phyloP scores from a whole-genome alignment of 2,797 vertebrate genomes.

The Dryobates pubescens region DNA sequence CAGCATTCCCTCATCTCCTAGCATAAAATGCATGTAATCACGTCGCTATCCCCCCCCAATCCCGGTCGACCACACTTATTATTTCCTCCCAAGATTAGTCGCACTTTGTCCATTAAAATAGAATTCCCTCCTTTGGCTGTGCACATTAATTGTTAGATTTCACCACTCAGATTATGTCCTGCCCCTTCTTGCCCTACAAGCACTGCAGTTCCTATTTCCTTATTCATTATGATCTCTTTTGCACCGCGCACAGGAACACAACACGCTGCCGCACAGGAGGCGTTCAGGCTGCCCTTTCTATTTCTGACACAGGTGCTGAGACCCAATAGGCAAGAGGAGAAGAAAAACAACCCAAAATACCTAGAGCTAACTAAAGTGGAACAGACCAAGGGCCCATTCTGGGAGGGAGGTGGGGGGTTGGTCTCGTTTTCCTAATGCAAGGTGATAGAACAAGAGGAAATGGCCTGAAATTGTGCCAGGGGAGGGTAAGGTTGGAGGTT shows the following conservation, averaged over 20 bases:
- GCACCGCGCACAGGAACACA: not conserved
- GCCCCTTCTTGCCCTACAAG: not conserved
- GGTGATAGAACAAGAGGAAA: too few species aligned
- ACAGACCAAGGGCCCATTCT: not conserved
- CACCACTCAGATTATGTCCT: not conserved
- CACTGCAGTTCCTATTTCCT: constrained; percentile 15
- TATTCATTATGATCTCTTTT: not conserved
- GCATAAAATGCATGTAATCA: constrained; percentile 34
- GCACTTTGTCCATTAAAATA: constrained; percentile 1
- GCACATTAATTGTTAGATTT: constrained; percentile 2
- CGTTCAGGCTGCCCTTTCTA: not conserved
- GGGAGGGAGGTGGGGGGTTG: not conserved
- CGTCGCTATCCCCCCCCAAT: not conserved
- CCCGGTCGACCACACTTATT: constrained; percentile 8
- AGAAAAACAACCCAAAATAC: constrained; percentile 2
- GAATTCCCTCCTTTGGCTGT: not conserved
- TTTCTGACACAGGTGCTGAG: not conserved
- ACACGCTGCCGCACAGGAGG: accelerated
- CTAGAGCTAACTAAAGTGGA: not conserved
- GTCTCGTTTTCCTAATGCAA: too few species aligned
- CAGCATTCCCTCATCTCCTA: not conserved
- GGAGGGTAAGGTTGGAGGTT: too few species aligned
- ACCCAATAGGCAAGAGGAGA: not conserved
- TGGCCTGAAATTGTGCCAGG: too few species aligned
- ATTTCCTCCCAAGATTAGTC: constrained; percentile 28